Evolutionary conservation across 2,888 invertebrate genomes (phyloP).

Genomic region (Apotomis turbidana): DNA sequence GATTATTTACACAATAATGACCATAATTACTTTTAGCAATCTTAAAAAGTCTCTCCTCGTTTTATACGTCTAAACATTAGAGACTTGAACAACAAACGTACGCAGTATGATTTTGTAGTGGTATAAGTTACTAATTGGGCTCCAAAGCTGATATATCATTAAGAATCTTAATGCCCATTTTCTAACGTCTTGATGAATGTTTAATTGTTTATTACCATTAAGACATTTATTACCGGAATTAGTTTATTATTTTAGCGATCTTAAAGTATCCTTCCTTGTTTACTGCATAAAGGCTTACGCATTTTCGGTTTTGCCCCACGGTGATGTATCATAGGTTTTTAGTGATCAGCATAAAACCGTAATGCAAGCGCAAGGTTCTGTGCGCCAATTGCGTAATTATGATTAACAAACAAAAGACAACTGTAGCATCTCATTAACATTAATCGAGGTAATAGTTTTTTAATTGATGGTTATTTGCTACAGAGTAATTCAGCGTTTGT

Average conservation of each 20-base stretch:
- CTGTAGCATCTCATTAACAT: conserved; percentile 15
- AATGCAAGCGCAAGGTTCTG: neutral
- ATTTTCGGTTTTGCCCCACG: neutral
- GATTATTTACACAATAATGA: no score
- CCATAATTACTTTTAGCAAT: no score
- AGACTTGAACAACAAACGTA: no score
- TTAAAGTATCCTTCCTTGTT: neutral
- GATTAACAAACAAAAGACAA: conserved; percentile 18
- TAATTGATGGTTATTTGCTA: conserved; percentile 16
- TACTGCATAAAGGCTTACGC: neutral
- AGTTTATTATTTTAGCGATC: neutral
- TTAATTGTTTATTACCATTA: neutral
- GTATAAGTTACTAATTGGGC: no score
- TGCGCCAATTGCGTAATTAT: neutral
- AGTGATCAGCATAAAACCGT: neutral
- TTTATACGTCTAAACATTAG: no score
- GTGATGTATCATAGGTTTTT: neutral
- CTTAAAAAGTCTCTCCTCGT: no score
- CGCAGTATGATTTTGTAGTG: no score
- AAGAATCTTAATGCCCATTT: no score
- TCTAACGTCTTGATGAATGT: neutral
- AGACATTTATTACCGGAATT: no score
- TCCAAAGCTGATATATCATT: no score
- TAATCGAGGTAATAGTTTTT: conserved; percentile 24
- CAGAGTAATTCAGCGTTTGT: neutral